Conservation (phyloP, 2,113 vertebrate genomes). For the Oncorhynchus kisutch region DNA sequence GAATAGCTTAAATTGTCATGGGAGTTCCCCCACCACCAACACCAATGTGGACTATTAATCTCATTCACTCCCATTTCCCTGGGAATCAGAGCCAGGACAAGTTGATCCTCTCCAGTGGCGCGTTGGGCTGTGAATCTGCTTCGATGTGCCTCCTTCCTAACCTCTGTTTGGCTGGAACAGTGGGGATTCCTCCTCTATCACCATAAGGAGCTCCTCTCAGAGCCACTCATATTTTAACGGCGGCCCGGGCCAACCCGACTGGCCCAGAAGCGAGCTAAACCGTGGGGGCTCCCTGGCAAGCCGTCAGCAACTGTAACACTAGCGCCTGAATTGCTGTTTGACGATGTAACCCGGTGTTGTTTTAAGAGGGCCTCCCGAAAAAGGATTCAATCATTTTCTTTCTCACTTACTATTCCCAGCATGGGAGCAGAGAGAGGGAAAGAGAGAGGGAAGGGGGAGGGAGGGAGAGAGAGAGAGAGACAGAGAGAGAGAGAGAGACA, state of each 20-base stretch:
- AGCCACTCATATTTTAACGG: constrained; percentile 82
- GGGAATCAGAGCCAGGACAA: constrained; percentile 68
- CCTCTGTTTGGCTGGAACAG: constrained; percentile 75
- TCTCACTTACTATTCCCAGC: constrained; percentile 81
- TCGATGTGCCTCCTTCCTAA: constrained; percentile 45
- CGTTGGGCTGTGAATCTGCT: constrained; percentile 75
- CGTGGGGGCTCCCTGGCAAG: constrained; percentile 72
- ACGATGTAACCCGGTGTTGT: constrained; percentile 74
- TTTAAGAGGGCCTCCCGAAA: constrained; percentile 72
- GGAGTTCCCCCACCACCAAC: not conserved
- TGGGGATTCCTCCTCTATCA: constrained; percentile 85
- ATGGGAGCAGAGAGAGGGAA: constrained; percentile 46
- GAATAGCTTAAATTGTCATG: not conserved
- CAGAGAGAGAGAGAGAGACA: not conserved
- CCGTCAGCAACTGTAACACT: constrained; percentile 76
- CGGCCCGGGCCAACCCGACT: constrained; percentile 4
- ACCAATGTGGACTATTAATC: not conserved
- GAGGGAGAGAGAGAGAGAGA: not conserved
- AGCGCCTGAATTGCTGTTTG: constrained; percentile 77
- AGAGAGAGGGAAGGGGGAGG: not conserved
- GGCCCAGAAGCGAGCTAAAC: constrained; percentile 58
- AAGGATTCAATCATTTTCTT: constrained; percentile 76
- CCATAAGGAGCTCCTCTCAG: constrained; percentile 75
- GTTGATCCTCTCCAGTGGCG: constrained; percentile 81
- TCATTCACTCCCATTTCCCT: constrained; percentile 15